Evolutionary conservation across 2,113 vertebrate genomes (phyloP).

Genomic region (Datnioides undecimradiatus): DNA sequence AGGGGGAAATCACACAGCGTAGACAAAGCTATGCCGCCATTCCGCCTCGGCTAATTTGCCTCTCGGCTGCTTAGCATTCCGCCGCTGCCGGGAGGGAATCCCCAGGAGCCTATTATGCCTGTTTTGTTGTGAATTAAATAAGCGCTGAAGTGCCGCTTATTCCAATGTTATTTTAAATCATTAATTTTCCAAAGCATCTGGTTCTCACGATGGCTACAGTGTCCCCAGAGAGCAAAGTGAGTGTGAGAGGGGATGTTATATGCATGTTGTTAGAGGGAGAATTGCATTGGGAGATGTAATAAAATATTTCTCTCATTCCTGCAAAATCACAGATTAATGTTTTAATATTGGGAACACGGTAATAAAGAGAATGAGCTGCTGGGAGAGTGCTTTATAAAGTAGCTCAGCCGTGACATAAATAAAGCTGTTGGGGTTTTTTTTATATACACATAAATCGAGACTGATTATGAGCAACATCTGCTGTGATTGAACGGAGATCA

Average conservation of each 20-base stretch:
- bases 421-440: constrained; percentile 27
- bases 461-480: constrained; percentile 14
- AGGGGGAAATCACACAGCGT: constrained; percentile 68
- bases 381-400: constrained; percentile 17
- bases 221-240: constrained; percentile 73
- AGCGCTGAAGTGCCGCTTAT: constrained; percentile 81
- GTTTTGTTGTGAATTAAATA: constrained; percentile 85
- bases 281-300: constrained; percentile 28
- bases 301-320: constrained; percentile 38
- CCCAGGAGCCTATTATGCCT: constrained; percentile 82
- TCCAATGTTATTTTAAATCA: constrained; percentile 82
- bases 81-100: constrained; percentile 76
- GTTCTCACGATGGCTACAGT: constrained; percentile 74
- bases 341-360: constrained; percentile 25
- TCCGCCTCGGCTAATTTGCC: constrained; percentile 80
- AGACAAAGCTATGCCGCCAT: constrained; percentile 73
- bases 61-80: constrained; percentile 80
- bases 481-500: background rate
- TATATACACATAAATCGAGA: background rate
- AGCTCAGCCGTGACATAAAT: background rate
- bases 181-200: constrained; percentile 82
- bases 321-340: constrained; percentile 30
- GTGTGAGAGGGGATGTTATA: constrained; percentile 48
- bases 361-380: constrained; percentile 36
- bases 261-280: constrained; percentile 56